Evolutionary conservation across 1,140 invertebrate species (phyloP).

Genomic region (Nymphalis io): DNA sequence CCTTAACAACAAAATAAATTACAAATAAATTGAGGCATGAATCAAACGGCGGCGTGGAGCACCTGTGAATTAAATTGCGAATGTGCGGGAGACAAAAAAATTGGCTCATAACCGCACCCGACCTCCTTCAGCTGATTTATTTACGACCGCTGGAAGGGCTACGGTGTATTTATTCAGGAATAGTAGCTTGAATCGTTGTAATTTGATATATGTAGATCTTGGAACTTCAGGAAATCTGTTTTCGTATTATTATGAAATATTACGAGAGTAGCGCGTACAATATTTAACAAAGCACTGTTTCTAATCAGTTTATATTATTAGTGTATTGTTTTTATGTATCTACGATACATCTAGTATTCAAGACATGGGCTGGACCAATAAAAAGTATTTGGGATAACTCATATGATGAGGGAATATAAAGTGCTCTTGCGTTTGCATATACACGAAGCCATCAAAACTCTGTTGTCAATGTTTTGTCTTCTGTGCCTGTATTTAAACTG

Average conservation of each 20-base stretch:
- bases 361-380: no score
- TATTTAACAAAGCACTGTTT: no score
- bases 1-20: constrained; percentile 37
- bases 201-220: constrained; percentile 20
- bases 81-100: constrained; percentile 38
- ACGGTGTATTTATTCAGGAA: background rate
- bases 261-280: background rate
- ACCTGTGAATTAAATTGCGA: constrained; percentile 39
- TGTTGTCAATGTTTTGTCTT: no score
- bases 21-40: constrained; percentile 36
- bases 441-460: no score
- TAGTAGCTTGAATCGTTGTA: constrained; percentile 3
- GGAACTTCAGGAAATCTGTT: background rate
- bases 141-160: constrained; percentile 12
- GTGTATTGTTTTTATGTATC: no score
- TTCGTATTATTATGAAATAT: background rate
- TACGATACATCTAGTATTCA: no score
- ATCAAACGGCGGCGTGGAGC: constrained; percentile 29
- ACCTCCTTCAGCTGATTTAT: constrained; percentile 34
- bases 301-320: no score
- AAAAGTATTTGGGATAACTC: no score
- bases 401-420: no score
- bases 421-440: no score
- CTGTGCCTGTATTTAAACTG: no score
- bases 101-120: constrained; percentile 36